Base-by-base conservation (phyloP, 2,888 invertebrate species). In the Nebria salina region DNA sequence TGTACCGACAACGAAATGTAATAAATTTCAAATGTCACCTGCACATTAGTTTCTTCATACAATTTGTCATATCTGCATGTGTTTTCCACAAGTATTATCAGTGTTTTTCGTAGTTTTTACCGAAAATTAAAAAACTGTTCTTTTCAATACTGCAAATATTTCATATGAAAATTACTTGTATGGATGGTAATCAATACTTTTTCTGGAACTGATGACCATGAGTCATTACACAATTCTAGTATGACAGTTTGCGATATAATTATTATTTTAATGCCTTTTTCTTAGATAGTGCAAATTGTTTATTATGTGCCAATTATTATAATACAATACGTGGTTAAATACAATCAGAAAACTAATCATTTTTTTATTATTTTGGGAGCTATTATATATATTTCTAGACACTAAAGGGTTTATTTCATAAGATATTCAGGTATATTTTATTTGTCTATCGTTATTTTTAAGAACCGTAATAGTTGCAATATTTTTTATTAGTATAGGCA, bases 171-270 rank as follows among this genome's bases (percentile, higher is more conserved):
- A 75, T 78, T 78, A 73, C 65, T 65, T 75, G 72, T 68, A 64
- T 25, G 70, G 43, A 75, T 75, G 75, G 70, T 80, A 80, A 80
- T 80, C 80, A 80, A 80, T 80, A 80, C 80, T 80, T 80, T 80
- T 80, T 80, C 80, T 80, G 75, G 75, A 80, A 80, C 72, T 75
- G 80, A 80, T 80, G 80, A 80, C 80, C 80, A 75, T 80, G 80
- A 80, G 80, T 80, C 80, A 80, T 75, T 79, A 79, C 73, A 78
- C 78, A 78, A 78, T 73, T 72, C 11, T 78, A 73, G 34, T 34
- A 78, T 78, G 78, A 78, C 78, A 78, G 42, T 73, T n/a, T 25
- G 15, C 54, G 42, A 54, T 15, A 43, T 54, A 75, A 68, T 75
- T 15, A 75, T 75, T 75, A 20, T 54, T 54, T 73, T 73, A 41